Evolutionary conservation across 2,113 vertebrate species (phyloP).

Genomic region (Thomomys bottae): DNA sequence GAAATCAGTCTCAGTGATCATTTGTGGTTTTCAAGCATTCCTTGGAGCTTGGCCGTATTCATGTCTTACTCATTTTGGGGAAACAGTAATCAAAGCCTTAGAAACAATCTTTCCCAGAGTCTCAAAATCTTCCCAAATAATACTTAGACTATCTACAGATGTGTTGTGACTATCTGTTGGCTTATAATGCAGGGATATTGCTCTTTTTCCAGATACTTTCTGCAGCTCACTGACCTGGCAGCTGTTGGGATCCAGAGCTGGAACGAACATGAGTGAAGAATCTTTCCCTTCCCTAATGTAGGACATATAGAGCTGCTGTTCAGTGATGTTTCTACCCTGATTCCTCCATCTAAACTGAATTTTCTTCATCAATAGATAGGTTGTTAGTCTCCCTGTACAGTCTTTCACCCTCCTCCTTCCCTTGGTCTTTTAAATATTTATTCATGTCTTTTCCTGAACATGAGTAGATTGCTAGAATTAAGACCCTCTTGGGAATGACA

Average conservation of each 20-base stretch:
- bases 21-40: neutral
- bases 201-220: neutral
- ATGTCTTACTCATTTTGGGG: neutral
- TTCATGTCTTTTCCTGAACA: neutral
- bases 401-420: neutral
- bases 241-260: neutral
- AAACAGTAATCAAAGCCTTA: neutral
- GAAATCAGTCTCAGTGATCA: neutral
- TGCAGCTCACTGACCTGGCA: conserved; percentile 19
- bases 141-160: neutral
- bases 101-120: neutral
- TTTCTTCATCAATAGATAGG: neutral
- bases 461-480: neutral
- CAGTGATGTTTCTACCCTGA: neutral
- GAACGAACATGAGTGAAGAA: neutral
- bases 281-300: neutral
- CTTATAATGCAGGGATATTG: neutral
- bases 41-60: neutral
- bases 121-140: neutral
- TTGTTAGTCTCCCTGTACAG: neutral
- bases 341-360: neutral
- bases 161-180: neutral
- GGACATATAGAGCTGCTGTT: neutral
- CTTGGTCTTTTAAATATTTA: neutral
- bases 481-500: conserved; percentile 30